Base-by-base conservation (phyloP, 2,113 vertebrate genomes). In the Melanostigma gelatinosum region DNA sequence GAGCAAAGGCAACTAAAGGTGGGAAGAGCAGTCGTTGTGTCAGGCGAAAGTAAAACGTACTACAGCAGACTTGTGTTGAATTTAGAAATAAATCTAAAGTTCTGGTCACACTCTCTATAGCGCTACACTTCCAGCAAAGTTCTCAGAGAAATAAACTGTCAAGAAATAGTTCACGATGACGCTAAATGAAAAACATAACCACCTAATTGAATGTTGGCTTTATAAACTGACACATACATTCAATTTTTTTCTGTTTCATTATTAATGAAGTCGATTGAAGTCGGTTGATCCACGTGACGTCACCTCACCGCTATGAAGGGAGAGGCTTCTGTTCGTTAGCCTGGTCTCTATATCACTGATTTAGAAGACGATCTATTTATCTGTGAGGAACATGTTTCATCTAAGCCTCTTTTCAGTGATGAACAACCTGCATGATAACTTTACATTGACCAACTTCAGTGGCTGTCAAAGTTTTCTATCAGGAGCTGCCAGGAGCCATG, bases 381-480 rank as follows among this genome's bases (percentile, higher is more conserved):
- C 75, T 83, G 22, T 2, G 8, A 79, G 48, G 36, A 27, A 50
- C 71, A 79, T 65, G 58, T 70, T 68, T 4, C 34, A 36, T 50
- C 75, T 74, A 6, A 81, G 46, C 13, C 32, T 67, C 12, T 50
- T 83, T 55, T 61, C 48, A 77, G 42, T 11, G 9, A 64, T 50
- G 8, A 79, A 77, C 24, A 82, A 48, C 71, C 80, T 82, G 67
- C 15, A 52, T 42, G 70, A 72, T 50, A 79, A 64, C 22, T 74
- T 80, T 70, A 16, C 36, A 46, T 50, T 62, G 66, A 67, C 24
- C 67, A 48, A 29, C 29, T 48, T 83, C 68, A 54, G 20, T 32
- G 34, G 73, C 70, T 88, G 85, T 85, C 77, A 87, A 63, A 76
- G 20, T n/a, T 61, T 46, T 29, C 66, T 73, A 24, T 83, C 74